These are phyloP conservation scores for Athene noctua DNA, from an alignment of 2,113 vertebrate species.

Conservation along the genomic window DNA sequence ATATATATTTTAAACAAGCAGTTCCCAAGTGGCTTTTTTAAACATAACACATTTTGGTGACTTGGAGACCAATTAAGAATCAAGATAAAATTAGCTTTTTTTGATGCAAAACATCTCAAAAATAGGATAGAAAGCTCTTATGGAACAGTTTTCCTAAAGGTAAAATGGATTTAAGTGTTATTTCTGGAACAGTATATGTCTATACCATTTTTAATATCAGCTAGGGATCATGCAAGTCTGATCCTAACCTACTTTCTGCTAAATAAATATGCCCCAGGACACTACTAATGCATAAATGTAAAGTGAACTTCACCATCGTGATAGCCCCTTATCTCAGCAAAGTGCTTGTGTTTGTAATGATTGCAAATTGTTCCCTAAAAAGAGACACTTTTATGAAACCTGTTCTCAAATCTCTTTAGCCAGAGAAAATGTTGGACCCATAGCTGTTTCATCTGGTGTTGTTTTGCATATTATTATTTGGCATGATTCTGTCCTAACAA, in stretches of 20 bases:
- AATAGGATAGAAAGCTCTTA: neutral
- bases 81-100: neutral
- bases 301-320: neutral
- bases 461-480: neutral
- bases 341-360: neutral
- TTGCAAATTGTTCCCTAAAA: neutral
- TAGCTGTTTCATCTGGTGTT: neutral
- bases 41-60: neutral
- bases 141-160: neutral
- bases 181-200: neutral
- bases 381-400: neutral
- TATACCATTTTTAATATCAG: neutral
- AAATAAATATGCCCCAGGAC: neutral
- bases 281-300: neutral
- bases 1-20: neutral
- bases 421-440: neutral
- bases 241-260: neutral
- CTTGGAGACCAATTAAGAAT: neutral
- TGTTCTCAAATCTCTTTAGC: neutral
- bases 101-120: neutral
- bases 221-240: neutral
- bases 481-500: neutral
- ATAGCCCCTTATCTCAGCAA: neutral
- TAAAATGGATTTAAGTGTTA: neutral
- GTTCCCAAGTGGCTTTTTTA: neutral